phyloP scores from a whole-genome alignment of 1,140 invertebrate genomes.

The Pachyrhynchus sulphureomaculatus region DNA sequence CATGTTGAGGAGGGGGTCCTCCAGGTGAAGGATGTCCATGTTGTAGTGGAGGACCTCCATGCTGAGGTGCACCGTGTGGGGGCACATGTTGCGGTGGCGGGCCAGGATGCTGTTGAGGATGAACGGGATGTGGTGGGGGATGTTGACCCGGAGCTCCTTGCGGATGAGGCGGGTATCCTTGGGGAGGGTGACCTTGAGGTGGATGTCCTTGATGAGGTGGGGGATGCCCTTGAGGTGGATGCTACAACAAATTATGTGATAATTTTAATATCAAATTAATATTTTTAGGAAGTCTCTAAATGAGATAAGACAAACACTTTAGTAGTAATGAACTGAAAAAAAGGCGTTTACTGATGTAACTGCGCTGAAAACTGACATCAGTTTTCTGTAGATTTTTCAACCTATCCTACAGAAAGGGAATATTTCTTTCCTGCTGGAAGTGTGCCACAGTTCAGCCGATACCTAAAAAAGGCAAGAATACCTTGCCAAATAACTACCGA shows the following conservation, averaged over 20 bases:
- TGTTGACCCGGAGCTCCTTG: constrained; percentile 2
- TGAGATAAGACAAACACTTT: too few relatives aligned
- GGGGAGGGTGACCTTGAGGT: background rate
- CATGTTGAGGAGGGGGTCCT: constrained; percentile 19
- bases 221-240: constrained; percentile 8
- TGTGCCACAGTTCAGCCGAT: too few relatives aligned
- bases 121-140: constrained; percentile 16
- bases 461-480: too few relatives aligned
- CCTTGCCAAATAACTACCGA: too few relatives aligned
- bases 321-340: too few relatives aligned
- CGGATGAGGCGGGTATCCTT: constrained; percentile 2
- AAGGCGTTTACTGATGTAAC: too few relatives aligned
- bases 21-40: background rate
- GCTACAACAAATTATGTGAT: background rate
- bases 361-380: too few relatives aligned
- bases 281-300: background rate
- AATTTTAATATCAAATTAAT: background rate
- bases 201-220: background rate
- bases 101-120: constrained; percentile 20
- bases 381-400: too few relatives aligned
- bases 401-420: too few relatives aligned
- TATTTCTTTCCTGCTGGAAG: too few relatives aligned
- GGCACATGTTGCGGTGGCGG: constrained; percentile 14
- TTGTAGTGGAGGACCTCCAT: background rate
- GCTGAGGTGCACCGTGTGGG: background rate